These are phyloP conservation scores for Eonycteris spelaea DNA, from an alignment of 2,113 vertebrate genomes.

Conservation along the genomic window DNA sequence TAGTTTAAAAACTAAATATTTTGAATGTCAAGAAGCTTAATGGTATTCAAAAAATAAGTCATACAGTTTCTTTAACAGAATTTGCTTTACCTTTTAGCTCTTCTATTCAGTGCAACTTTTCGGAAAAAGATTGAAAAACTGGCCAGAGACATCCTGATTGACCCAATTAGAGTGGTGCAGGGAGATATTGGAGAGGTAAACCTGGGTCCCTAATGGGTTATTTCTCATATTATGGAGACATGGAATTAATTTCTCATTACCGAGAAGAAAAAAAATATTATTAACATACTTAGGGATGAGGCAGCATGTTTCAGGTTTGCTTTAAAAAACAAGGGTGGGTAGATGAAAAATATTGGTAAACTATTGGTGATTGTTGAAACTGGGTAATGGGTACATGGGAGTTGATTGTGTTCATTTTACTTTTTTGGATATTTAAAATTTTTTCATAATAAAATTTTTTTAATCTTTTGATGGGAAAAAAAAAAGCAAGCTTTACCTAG, in stretches of 20 bases:
- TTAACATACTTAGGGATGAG: not conserved
- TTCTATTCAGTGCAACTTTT: slow-evolving; percentile 98
- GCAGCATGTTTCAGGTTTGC: not conserved
- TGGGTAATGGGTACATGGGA: not conserved
- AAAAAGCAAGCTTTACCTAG: not conserved
- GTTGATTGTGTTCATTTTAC: not conserved
- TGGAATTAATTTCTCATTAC: not conserved
- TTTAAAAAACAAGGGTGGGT: slow-evolving; percentile 15
- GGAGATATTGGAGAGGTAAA: slow-evolving; percentile 99
- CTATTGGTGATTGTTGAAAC: not conserved
- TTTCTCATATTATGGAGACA: not conserved
- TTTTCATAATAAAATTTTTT: not conserved
- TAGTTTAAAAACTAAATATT: not conserved
- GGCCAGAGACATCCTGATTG: slow-evolving; percentile 95
- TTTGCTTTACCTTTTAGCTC: slow-evolving; percentile 84
- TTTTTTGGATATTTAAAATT: not conserved
- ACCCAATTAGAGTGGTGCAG: slow-evolving; percentile 97
- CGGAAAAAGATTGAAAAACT: slow-evolving; percentile 98
- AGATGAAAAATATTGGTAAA: not conserved
- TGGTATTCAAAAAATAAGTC: slow-evolving; percentile 24
- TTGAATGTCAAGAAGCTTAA: not conserved
- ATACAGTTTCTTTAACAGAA: slow-evolving; percentile 41
- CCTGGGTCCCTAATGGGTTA: not conserved
- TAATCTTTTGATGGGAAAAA: rapidly evolving
- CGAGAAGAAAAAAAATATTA: not conserved